These are phyloP conservation scores for Chloropsis cyanopogon DNA, from an alignment of 2,113 vertebrate genomes.

Conservation along the genomic window DNA sequence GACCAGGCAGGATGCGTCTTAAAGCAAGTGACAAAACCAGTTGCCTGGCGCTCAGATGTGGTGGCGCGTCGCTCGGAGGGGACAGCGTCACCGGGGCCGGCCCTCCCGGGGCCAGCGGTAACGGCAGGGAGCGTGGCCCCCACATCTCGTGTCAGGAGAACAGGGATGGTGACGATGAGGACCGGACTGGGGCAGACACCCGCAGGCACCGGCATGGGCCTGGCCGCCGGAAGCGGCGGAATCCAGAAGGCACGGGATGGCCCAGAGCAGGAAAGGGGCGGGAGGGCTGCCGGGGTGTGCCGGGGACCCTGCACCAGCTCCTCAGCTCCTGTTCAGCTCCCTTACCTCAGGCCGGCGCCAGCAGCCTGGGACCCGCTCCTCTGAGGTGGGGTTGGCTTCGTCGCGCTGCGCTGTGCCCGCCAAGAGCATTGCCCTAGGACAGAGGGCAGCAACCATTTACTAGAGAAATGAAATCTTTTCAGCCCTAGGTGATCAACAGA, in stretches of 20 bases:
- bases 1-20: constrained; percentile 76
- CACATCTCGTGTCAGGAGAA: background rate
- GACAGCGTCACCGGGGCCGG: background rate
- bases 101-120: background rate
- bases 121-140: background rate
- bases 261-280: background rate
- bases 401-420: background rate
- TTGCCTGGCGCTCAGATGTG: constrained; percentile 63
- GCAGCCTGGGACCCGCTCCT: background rate
- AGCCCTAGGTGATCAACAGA: background rate
- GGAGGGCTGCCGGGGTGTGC: background rate
- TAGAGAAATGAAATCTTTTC: background rate
- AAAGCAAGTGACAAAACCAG: constrained; percentile 77
- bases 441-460: background rate
- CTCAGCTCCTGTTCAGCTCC: background rate
- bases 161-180: background rate
- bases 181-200: background rate
- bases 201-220: background rate
- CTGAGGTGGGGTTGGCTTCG: background rate
- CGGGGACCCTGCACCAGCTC: background rate
- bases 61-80: background rate
- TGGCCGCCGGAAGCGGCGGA: background rate
- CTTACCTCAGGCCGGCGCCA: background rate
- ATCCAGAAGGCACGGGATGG: too few relatives aligned
- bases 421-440: background rate